Evolutionary conservation across 2,888 invertebrate genomes (phyloP).

Genomic region (Platynereis dumerilii): DNA sequence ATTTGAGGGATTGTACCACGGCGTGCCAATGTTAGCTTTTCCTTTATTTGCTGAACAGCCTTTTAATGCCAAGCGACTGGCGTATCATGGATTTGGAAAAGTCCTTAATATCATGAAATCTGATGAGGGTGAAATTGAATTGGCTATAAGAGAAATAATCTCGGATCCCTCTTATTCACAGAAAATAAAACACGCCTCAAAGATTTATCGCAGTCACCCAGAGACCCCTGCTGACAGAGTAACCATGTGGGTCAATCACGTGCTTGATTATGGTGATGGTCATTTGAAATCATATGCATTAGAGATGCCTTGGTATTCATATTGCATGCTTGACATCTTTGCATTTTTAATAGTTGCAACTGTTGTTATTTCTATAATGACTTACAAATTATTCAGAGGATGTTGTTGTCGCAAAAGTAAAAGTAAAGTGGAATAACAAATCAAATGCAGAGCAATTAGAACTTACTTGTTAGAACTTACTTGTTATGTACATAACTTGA

Average conservation of each 20-base stretch:
- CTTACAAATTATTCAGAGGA: too few species aligned
- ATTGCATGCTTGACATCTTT: too few species aligned
- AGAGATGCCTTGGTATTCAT: too few species aligned
- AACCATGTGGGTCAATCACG: background rate
- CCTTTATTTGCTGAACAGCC: slow-evolving; percentile 8
- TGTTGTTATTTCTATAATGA: too few species aligned
- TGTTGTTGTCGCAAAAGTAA: too few species aligned
- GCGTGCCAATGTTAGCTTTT: slow-evolving; percentile 5
- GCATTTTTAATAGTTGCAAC: too few species aligned
- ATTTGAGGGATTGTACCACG: slow-evolving; percentile 13
- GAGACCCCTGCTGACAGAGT: background rate
- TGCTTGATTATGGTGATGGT: background rate
- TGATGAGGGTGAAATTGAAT: background rate
- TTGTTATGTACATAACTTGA: too few species aligned
- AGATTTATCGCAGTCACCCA: background rate
- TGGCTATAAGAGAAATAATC: background rate
- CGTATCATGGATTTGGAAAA: slow-evolving; percentile 5
- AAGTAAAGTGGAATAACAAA: too few species aligned
- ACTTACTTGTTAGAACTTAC: too few species aligned
- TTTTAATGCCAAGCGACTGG: slow-evolving; percentile 9
- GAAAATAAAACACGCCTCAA: slow-evolving; percentile 5
- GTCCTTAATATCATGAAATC: background rate
- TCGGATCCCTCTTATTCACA: background rate
- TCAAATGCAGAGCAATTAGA: too few species aligned
- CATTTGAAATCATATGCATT: too few species aligned